Evolutionary conservation across 2,113 vertebrate genomes (phyloP), one percentile per base, ranked within the genome.

Genomic region (Lamprologus ornatipinnis): DNA sequence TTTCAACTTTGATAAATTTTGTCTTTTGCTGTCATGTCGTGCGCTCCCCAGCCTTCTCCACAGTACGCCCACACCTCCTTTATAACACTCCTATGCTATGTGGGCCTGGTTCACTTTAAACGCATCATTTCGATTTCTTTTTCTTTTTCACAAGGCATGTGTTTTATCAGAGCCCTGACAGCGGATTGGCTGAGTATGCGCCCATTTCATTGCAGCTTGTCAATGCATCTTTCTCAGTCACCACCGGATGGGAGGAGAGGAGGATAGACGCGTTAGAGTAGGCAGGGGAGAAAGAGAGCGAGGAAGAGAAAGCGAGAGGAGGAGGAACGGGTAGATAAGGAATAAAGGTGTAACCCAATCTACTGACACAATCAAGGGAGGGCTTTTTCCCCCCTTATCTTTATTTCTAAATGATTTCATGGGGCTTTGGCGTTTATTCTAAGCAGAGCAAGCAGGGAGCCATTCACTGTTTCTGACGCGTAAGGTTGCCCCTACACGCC

Each of bases 141-240:
- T 47, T 82, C 60, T 87, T 75, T 78, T 78, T 55, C 49, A 35
- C 40, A 10, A 54, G 47, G 40, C 53, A 73, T 81, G 42, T 60
- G 26, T 86, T 92, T 79, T 78, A 87, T 89, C 85, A 17, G 85
- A 84, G 28, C 63, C 54, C 80, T 82, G 78, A 9, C 84, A 88
- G 88, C 47, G 63, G 93, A 94, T 92, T 94, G 92, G 94, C 83
- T 92, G 88, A 53, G 58, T 83, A 80, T 89, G 87, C 88, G 85
- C 90, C 89, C 88, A 92, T 92, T 94, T 95, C 90, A 89, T 91
- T 93, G 94, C 95, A 86, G 92, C 85, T 90, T 94, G 94, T 94
- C 93, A 93, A 81, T 92, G 92, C 94, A 91, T 93, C 87, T 91
- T 78, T 86, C 83, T 84, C 92, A 93, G 89, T 92, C 92, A 81